Percentiles rank a stretch among this genome's conserved stretches.
Evolutionary conservation across 2,113 vertebrate species (phyloP).

Genomic region (Caracal caracal): DNA sequence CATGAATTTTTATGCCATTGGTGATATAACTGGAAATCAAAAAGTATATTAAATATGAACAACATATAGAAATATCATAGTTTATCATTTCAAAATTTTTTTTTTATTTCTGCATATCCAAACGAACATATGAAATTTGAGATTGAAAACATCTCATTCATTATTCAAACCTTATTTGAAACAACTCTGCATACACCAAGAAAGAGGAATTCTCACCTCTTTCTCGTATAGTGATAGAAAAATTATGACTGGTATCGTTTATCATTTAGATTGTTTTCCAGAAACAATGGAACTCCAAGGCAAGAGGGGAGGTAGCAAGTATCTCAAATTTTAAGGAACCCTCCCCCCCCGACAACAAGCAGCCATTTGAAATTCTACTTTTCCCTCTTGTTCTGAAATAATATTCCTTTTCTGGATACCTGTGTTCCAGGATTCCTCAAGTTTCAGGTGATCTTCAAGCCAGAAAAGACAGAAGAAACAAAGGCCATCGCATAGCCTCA

Average conservation of each 20-base stretch:
- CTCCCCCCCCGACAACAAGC: not conserved
- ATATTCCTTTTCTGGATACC: not conserved
- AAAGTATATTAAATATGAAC: slow-evolving; percentile 80
- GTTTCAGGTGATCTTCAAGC: not conserved
- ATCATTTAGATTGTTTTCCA: not conserved
- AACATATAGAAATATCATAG: slow-evolving; percentile 71
- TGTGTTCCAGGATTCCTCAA: not conserved
- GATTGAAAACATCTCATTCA: slow-evolving; percentile 77
- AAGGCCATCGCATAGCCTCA: not conserved
- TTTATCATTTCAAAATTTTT: slow-evolving; percentile 69
- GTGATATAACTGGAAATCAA: slow-evolving; percentile 75
- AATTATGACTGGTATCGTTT: not conserved
- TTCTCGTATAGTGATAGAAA: slow-evolving; percentile 33
- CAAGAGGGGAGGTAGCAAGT: not conserved
- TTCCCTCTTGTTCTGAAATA: not conserved
- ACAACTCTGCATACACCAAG: slow-evolving; percentile 40
- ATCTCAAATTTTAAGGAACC: not conserved
- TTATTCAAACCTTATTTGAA: slow-evolving; percentile 79
- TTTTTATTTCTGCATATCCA: slow-evolving; percentile 76
- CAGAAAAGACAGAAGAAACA: not conserved
- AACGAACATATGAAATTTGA: slow-evolving; percentile 67
- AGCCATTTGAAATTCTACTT: not conserved
- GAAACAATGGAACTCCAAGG: not conserved
- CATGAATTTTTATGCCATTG: slow-evolving; percentile 77
- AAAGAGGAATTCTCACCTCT: slow-evolving; percentile 44